These are phyloP conservation scores for Xiphorhynchus erythropygius DNA, from an alignment of 2,797 vertebrate species.

Conservation along the genomic window DNA sequence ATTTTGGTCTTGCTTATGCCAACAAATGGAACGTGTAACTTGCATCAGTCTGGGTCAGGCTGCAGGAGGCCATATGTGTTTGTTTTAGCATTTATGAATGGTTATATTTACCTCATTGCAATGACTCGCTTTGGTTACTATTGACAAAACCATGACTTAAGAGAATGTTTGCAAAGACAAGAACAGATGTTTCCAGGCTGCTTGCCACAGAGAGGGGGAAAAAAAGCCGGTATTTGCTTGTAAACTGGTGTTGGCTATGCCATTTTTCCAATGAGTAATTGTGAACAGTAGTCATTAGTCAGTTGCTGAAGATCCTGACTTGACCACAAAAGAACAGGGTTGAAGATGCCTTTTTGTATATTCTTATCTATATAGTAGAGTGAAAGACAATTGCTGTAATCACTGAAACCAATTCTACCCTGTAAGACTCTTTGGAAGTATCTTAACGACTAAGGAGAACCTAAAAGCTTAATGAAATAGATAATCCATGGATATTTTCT, in stretches of 20 bases:
- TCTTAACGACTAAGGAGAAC: not conserved
- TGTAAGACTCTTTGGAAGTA: not conserved
- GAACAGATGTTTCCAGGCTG: constrained; percentile 64
- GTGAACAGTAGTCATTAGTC: constrained; percentile 6
- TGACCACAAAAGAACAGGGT: not conserved
- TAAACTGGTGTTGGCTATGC: not conserved
- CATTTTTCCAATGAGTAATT: constrained; percentile 18
- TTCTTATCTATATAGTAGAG: not conserved
- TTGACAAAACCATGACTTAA: constrained; percentile 61
- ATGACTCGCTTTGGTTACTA: constrained; percentile 51
- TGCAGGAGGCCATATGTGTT: constrained; percentile 57
- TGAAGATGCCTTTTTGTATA: not conserved
- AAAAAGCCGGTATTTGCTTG: not conserved
- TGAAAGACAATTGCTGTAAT: not conserved
- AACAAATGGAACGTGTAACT: not conserved
- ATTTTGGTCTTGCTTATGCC: constrained; percentile 8
- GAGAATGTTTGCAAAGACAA: constrained; percentile 46
- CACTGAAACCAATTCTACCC: not conserved
- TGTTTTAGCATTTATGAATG: constrained; percentile 49
- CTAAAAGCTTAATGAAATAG: not conserved
- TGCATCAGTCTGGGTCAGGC: constrained; percentile 11
- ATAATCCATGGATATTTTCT: not conserved
- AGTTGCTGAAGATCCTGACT: constrained; percentile 3
- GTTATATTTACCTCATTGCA: constrained; percentile 61
- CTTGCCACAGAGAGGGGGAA: not conserved